phyloP scores from a whole-genome alignment of 2,797 vertebrate genomes.

The Enteromius viviparus region DNA sequence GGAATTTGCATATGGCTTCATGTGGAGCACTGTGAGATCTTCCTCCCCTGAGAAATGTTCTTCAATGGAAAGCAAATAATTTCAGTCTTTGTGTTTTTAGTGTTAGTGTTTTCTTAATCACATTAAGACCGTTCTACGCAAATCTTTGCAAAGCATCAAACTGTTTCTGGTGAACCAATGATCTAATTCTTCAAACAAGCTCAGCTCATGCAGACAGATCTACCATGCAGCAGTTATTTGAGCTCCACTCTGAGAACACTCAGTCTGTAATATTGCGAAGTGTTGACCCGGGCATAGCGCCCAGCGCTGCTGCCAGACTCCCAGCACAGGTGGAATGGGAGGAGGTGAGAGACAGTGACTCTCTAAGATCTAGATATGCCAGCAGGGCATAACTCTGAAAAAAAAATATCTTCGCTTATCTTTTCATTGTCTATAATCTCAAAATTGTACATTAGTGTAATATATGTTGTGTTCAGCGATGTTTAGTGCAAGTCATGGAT shows the following conservation, averaged over 20 bases:
- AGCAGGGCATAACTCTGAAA: constrained; percentile 13
- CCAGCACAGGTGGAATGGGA: neutral
- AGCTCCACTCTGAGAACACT: constrained; percentile 16
- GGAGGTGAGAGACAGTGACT: constrained; percentile 15
- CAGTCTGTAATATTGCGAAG: constrained; percentile 19
- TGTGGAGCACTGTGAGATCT: constrained; percentile 19
- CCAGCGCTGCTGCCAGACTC: constrained; percentile 25
- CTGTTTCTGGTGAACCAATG: neutral
- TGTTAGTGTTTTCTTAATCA: constrained; percentile 3
- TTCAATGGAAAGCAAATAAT: neutral
- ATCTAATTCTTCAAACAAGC: constrained; percentile 5
- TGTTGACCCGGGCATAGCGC: constrained; percentile 4
- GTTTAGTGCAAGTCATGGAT: neutral
- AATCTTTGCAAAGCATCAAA: constrained; percentile 32
- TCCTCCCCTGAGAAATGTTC: neutral
- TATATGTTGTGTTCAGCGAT: neutral
- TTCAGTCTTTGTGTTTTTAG: constrained; percentile 6
- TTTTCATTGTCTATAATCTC: neutral
- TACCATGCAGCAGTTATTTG: constrained; percentile 10
- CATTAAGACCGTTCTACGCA: constrained; percentile 15
- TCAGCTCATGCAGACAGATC: constrained; percentile 20
- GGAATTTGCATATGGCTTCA: constrained; percentile 17
- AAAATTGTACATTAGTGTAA: neutral
- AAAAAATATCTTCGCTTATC: neutral
- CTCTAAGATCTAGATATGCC: constrained; percentile 26